These are phyloP conservation scores for Halictus rubicundus DNA, from an alignment of 1,140 invertebrate species.

Conservation along the genomic window DNA sequence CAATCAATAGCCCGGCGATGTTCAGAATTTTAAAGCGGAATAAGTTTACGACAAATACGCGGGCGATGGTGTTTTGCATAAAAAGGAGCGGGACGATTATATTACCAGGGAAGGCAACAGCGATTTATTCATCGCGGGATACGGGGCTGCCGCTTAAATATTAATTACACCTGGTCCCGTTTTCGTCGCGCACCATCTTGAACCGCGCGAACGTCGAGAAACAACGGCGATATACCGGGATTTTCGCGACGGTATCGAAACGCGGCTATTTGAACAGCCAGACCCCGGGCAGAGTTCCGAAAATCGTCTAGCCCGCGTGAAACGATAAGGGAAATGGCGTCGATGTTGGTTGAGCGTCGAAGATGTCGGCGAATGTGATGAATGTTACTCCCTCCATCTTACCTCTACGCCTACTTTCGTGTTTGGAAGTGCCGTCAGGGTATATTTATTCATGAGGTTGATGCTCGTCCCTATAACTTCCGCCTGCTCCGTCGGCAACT, in stretches of 20 bases:
- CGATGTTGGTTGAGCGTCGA: constrained; percentile 2
- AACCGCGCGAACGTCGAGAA: background rate
- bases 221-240: background rate
- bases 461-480: constrained; percentile 41
- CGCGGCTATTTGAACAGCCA: constrained; percentile 2
- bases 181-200: background rate
- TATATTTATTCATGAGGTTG: constrained; percentile 54
- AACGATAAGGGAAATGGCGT: background rate
- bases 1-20: constrained; percentile 22
- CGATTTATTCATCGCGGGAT: background rate
- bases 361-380: constrained; percentile 22
- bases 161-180: background rate
- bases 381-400: constrained; percentile 12
- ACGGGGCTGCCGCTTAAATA: background rate
- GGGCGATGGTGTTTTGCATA: background rate
- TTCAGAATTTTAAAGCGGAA: constrained; percentile 20
- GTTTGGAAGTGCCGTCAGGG: background rate
- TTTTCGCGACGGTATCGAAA: background rate
- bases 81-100: background rate
- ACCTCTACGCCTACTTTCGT: background rate
- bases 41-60: constrained; percentile 2
- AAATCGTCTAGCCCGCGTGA: constrained; percentile 9
- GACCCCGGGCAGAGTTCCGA: background rate
- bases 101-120: background rate
- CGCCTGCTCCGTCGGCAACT: constrained; percentile 6